phyloP scores from a whole-genome alignment of 2,797 vertebrate genomes.

The Typhlichthys subterraneus region DNA sequence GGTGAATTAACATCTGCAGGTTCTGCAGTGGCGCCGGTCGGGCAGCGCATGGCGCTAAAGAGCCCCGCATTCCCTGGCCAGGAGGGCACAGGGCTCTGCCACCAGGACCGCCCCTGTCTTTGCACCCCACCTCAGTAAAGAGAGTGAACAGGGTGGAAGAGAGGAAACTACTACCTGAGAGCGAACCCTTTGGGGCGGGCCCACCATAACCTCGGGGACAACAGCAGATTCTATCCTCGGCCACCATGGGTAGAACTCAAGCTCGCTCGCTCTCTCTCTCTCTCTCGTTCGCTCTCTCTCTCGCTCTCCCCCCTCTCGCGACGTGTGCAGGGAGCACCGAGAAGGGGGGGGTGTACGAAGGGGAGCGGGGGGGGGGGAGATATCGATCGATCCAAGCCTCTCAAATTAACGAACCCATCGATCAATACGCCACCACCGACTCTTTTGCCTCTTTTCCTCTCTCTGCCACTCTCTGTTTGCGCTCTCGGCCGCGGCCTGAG shows the following conservation, averaged over 20 bases:
- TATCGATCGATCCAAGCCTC: conserved; percentile 75
- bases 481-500: conserved; percentile 75
- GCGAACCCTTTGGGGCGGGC: conserved; percentile 81
- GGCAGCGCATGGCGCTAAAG: conserved; percentile 67
- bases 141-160: conserved; percentile 90
- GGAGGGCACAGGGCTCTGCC: conserved; percentile 65
- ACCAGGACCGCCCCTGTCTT: conserved; percentile 66
- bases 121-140: conserved; percentile 79
- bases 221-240: conserved; percentile 94
- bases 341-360: conserved; percentile 2
- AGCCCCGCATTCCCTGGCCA: conserved; percentile 63
- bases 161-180: conserved; percentile 89
- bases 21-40: conserved; percentile 66
- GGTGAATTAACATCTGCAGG: conserved; percentile 66
- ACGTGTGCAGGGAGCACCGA: conserved; percentile 71
- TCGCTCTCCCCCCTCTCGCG: conserved; percentile 39
- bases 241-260: conserved; percentile 79
- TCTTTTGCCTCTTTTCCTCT: conserved; percentile 74
- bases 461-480: conserved; percentile 75
- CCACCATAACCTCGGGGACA: conserved; percentile 79
- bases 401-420: conserved; percentile 83
- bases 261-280: conserved; percentile 56
- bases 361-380: conserved; percentile 50
- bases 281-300: conserved; percentile 10
- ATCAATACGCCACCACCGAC: conserved; percentile 77